Evolutionary conservation across 2,797 vertebrate genomes (phyloP), one percentile per base, ranked within the genome.

Genomic region (Pseudotriccus pelzelni): DNA sequence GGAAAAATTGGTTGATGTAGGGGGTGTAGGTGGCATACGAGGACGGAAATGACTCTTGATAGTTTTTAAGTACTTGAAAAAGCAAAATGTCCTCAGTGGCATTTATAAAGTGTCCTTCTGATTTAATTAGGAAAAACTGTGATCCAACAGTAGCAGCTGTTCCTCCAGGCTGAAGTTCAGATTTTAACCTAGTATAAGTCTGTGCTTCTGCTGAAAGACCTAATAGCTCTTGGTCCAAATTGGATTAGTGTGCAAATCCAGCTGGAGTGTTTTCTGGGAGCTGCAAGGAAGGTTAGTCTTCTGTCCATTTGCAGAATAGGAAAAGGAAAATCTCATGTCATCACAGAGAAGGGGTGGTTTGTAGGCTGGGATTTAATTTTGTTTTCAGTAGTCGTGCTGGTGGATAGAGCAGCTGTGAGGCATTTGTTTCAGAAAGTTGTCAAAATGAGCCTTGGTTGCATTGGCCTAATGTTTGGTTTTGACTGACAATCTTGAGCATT

Each of bases 91-190:
- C 50, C 34, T 91, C 21, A 30, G 21, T 70, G 75, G 23, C 34
- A 30, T 92, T 94, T 93, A 60, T 67, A 20, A 79, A 82, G 47
- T 93, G 72, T 76, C 7, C 0, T 50, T 59, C 36, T 80, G 41
- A 72, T 87, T 92, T 91, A 90, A 70, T 96, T 87, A 75, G 67
- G 68, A 70, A 80, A 67, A 87, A 52, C 60, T 73, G 49, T 81
- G 67, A 52, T 95, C 91, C 75, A 83, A 11, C 55, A 58, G 47
- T 22, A 89, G 70, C 84, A 93, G 64, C 87, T 89, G 63, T 44
- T 92, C 34, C 43, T 84, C 43, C 72, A 85, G 67, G 63, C 91
- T 94, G 87, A 74, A 70, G 56, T 84, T 96, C 74, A 91, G 44
- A 11, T 89, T 90, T 92, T 73, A 82, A 52, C 70, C 64, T 79